Percentiles rank a stretch among this genome's conserved stretches.
phyloP scores from a whole-genome alignment of 2,113 vertebrate species.

The Campylorhamphus procurvoides region DNA sequence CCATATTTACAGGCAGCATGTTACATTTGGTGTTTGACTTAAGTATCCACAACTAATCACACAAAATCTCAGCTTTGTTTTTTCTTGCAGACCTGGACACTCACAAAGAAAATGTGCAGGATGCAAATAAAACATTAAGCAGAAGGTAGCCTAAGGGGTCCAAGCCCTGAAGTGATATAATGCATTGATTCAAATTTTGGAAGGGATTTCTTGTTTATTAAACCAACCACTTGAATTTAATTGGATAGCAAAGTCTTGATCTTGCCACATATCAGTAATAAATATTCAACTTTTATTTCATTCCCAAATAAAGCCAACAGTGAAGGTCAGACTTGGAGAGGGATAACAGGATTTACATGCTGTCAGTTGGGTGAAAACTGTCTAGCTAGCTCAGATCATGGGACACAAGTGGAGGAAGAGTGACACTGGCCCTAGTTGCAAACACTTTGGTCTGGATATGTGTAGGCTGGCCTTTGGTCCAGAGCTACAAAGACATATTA shows the following conservation, averaged over 20 bases:
- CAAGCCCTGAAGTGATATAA: background rate
- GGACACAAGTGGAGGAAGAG: background rate
- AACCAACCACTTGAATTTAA: constrained; percentile 19
- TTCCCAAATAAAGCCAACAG: background rate
- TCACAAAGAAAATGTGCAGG: background rate
- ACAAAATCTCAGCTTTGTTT: background rate
- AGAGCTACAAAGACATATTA: background rate
- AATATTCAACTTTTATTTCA: constrained; percentile 13
- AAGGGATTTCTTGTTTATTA: constrained; percentile 39
- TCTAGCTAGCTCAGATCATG: background rate
- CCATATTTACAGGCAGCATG: background rate
- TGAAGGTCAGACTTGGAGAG: background rate
- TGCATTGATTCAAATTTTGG: background rate
- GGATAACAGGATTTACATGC: background rate
- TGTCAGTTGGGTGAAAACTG: background rate
- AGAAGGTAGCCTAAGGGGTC: background rate
- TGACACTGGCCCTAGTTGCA: background rate
- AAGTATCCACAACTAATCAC: background rate
- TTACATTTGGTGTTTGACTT: background rate
- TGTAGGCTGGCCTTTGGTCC: background rate
- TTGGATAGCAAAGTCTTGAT: constrained; percentile 6
- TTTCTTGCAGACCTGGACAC: background rate
- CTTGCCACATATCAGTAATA: constrained; percentile 26
- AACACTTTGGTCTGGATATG: accelerated
- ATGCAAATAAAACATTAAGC: constrained; percentile 2